A percentile compares a stretch with the other conserved stretches of the same genome.
phyloP scores from a whole-genome alignment of 1,140 invertebrate genomes.

The Batillaria attramentaria region DNA sequence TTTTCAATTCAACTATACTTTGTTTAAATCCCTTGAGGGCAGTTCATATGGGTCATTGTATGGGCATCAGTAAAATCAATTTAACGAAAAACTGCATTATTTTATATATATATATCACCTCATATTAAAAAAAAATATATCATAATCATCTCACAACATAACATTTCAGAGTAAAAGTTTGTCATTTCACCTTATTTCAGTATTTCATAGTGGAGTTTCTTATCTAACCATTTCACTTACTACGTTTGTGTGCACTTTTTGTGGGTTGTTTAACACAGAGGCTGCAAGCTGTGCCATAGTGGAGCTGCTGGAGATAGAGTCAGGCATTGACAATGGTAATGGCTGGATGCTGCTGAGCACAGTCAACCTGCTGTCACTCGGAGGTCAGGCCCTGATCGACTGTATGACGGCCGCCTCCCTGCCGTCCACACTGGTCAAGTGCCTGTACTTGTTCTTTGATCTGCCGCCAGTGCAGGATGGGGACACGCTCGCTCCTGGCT shows the following conservation, averaged over 20 bases:
- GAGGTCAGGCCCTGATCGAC: conserved; percentile 69
- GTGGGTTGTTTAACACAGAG: conserved; percentile 78
- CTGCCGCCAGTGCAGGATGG: conserved; percentile 82
- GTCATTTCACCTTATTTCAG: too few relatives aligned
- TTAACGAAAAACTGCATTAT: too few relatives aligned
- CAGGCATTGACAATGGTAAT: conserved; percentile 88
- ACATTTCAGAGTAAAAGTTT: too few relatives aligned
- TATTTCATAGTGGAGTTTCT: too few relatives aligned
- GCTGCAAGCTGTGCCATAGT: conserved; percentile 96
- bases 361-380: conserved; percentile 87
- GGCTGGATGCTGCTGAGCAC: conserved; percentile 96
- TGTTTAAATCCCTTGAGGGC: too few relatives aligned
- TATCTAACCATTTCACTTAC: too few relatives aligned
- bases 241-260: too few relatives aligned
- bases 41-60: too few relatives aligned
- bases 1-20: too few relatives aligned
- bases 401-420: conserved; percentile 95
- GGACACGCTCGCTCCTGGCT: conserved; percentile 77
- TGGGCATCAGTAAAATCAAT: too few relatives aligned
- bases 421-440: conserved; percentile 98
- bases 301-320: conserved; percentile 90
- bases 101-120: too few relatives aligned
- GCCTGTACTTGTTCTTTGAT: conserved; percentile 99
- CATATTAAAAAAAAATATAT: too few relatives aligned
- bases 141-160: background rate